Conservation (phyloP, 2,113 vertebrate genomes). For the Drymodes brunneopygia region DNA sequence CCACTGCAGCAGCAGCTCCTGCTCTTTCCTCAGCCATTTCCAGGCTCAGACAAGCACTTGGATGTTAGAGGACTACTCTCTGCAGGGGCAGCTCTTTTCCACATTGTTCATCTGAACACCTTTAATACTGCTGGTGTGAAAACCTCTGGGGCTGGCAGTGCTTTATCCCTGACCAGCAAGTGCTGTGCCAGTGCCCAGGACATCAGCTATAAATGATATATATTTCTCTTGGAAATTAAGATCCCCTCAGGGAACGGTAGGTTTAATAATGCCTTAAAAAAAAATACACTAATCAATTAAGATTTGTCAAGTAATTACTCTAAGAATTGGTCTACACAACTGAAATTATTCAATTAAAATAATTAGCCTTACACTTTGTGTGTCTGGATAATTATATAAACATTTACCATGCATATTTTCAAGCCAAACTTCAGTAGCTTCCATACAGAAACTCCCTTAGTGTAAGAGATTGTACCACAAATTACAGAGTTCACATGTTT, state of each 20-base stretch:
- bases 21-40: constrained; percentile 11
- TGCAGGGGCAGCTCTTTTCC: background rate
- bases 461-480: background rate
- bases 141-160: background rate
- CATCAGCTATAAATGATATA: background rate
- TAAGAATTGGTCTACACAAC: background rate
- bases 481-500: background rate
- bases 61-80: background rate
- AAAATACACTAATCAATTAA: constrained; percentile 1
- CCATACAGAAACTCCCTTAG: background rate
- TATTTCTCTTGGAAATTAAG: background rate
- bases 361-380: background rate
- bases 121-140: background rate
- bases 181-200: background rate
- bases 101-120: background rate
- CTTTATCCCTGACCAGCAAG: background rate
- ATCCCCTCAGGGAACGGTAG: background rate
- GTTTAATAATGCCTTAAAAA: background rate
- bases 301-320: constrained; percentile 5
- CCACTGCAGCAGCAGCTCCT: background rate
- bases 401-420: background rate
- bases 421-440: background rate
- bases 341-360: constrained; percentile 28
- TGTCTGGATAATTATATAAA: constrained; percentile 7
- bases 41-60: background rate